Base-by-base conservation (phyloP, 2,113 vertebrate genomes). In the Halcyon malimbica region DNA sequence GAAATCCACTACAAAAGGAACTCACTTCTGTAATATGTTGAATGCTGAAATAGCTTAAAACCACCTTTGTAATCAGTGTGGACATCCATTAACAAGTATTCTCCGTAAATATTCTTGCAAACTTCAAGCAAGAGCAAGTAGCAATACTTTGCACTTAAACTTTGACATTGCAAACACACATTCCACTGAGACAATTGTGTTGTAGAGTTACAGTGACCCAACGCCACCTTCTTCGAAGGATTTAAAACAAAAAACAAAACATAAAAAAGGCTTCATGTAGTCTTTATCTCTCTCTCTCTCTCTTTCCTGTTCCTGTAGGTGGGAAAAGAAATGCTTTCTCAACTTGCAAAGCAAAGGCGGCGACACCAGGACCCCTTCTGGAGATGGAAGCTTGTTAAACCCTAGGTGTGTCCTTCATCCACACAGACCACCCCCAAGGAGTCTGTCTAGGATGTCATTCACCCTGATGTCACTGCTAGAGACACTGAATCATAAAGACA, bases 311-410 rank as follows among this genome's bases (percentile, higher is more conserved):
- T 85, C 78, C 41, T 69, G 42, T 97, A 99, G 99, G 99, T 99
- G 99, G 99, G 97, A 99, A 99, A 97, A 98, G 98, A 97, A 99
- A 98, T 92, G 96, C 98, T 90, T 99, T 99, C 98, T 99, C 99
- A 94, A 99, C 99, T 77, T 99, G 99, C 98, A 99, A 99, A 99
- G 98, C 99, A 94, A 99, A 99, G 99, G 98, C 99, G 96, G 99
- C 99, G 95, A 98, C 99, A 98, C 98, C 99, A 89, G 99, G 99
- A 97, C 99, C 99, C 97, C 99, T 99, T 97, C 98, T 99, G 94
- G 99, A 99, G 98, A 99, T 99, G 99, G 99, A 99, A 99, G 99
- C 99, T 98, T 99, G 99, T 97, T 99, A 99, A 99, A 97, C 96
- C 96, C 97, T 97, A 97, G 96, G 95, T 96, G 94, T 97, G 98